Conservation (phyloP, 2,888 invertebrate species). For the Fragum fragum region DNA sequence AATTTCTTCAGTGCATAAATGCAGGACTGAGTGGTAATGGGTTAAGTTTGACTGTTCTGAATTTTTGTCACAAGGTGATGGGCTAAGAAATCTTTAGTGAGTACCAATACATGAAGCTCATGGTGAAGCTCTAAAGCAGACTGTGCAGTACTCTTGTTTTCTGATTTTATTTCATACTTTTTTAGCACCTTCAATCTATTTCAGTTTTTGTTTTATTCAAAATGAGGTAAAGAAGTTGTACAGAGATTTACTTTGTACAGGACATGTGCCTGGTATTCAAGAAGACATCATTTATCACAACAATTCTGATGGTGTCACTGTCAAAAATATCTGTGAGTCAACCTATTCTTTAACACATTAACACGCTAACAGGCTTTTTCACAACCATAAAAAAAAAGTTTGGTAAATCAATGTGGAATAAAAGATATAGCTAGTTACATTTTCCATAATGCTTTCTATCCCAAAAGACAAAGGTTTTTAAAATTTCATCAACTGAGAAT, state of each 20-base stretch:
- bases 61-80: no score
- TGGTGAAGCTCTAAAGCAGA: no score
- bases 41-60: no score
- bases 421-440: no score
- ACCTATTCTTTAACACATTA: neutral
- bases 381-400: neutral
- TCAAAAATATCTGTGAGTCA: slow-evolving; percentile 13
- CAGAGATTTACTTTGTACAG: neutral
- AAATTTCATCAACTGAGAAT: no score
- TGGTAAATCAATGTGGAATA: slow-evolving; percentile 3
- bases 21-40: no score
- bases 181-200: neutral
- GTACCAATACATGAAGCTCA: no score
- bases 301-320: no score
- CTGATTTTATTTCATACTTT: neutral
- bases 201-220: slow-evolving; percentile 2
- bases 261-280: neutral
- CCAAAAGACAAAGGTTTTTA: no score
- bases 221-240: slow-evolving; percentile 2
- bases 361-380: neutral
- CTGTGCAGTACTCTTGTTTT: neutral
- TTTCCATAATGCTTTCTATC: no score
- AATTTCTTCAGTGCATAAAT: no score
- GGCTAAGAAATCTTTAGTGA: no score
- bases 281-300: neutral